phyloP scores from a whole-genome alignment of 1,140 invertebrate species.

The Heterodera schachtii region DNA sequence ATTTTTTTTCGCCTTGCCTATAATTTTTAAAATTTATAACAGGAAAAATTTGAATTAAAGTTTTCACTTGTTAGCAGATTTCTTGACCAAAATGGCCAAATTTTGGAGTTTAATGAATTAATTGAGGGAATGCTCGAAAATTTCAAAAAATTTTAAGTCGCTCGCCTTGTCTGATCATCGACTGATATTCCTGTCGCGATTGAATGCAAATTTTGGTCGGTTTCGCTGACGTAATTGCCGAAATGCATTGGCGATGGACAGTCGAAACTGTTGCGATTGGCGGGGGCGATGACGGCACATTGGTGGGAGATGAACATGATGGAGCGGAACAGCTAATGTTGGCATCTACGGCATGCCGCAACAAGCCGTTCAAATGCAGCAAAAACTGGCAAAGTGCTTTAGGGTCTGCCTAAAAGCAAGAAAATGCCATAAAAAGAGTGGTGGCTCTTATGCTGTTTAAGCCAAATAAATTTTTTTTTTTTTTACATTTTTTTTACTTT shows the following conservation, averaged over 20 bases:
- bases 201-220: background rate
- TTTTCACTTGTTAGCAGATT: no score
- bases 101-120: no score
- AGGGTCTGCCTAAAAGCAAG: constrained; percentile 21
- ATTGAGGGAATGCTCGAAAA: no score
- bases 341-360: no score
- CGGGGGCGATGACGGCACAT: no score
- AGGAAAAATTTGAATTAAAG: no score
- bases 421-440: background rate
- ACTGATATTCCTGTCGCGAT: background rate
- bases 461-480: no score
- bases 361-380: background rate
- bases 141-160: background rate
- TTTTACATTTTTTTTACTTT: no score
- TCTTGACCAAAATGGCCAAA: no score
- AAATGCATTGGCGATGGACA: background rate
- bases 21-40: no score
- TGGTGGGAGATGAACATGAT: background rate
- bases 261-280: background rate
- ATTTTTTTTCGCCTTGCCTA: background rate
- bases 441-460: no score
- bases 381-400: constrained; percentile 26
- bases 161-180: background rate
- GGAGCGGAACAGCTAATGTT: background rate
- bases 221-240: background rate